Evolutionary conservation across 2,113 vertebrate species (phyloP).

Genomic region (Pao palembangensis): DNA sequence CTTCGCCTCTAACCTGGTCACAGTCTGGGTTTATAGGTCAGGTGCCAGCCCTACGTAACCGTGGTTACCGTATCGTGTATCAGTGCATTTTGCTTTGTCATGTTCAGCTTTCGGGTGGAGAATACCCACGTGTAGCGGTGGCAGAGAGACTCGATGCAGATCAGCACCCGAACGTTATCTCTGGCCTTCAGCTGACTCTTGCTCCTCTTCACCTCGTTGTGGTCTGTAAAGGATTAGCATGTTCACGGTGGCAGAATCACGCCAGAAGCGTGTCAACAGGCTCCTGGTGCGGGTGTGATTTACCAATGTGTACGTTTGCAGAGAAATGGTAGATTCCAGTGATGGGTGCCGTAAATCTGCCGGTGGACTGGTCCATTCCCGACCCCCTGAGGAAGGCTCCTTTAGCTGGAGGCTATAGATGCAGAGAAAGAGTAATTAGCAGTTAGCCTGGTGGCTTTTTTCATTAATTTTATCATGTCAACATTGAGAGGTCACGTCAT

Average conservation of each 20-base stretch:
- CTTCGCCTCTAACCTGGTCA: too few relatives aligned
- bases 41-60: too few relatives aligned
- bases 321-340: constrained; percentile 95
- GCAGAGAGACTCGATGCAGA: constrained; percentile 94
- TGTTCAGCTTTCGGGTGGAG: not conserved
- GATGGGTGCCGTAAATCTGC: constrained; percentile 87
- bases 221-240: constrained; percentile 70
- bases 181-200: constrained; percentile 80
- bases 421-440: constrained; percentile 11
- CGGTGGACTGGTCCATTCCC: constrained; percentile 84
- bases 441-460: too few relatives aligned
- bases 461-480: too few relatives aligned
- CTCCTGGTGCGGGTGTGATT: constrained; percentile 25
- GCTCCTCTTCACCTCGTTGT: constrained; percentile 84
- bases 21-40: too few relatives aligned
- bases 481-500: too few relatives aligned
- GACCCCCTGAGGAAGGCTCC: constrained; percentile 88
- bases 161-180: constrained; percentile 83
- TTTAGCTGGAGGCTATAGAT: constrained; percentile 83
- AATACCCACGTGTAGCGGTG: constrained; percentile 86
- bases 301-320: constrained; percentile 88
- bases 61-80: too few relatives aligned
- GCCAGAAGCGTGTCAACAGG: too few relatives aligned
- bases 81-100: too few relatives aligned
- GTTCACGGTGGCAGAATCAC: not conserved